phyloP scores from a whole-genome alignment of 2,888 invertebrate genomes.

The Busseola fusca region DNA sequence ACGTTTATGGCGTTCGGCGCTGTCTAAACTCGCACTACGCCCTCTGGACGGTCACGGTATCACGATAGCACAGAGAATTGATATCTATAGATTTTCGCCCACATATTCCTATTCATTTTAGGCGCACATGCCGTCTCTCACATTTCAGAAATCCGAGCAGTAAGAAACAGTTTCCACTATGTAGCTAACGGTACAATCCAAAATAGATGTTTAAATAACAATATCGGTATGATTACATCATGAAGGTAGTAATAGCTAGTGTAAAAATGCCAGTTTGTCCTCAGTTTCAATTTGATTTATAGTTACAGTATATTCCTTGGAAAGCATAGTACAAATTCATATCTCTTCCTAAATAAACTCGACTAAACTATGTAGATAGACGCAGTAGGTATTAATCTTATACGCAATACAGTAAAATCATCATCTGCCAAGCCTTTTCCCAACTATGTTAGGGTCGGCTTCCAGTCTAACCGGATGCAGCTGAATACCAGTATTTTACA shows the following conservation, averaged over 20 bases:
- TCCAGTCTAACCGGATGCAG: too few relatives aligned
- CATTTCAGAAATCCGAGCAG: not conserved
- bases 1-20: too few relatives aligned
- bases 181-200: not conserved
- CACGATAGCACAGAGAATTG: not conserved
- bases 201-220: slow-evolving; percentile 16
- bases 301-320: too few relatives aligned
- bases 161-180: not conserved
- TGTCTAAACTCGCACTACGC: too few relatives aligned
- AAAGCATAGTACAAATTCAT: not conserved
- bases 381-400: too few relatives aligned
- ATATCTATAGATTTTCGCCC: too few relatives aligned
- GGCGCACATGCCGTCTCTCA: too few relatives aligned
- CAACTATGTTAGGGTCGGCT: too few relatives aligned
- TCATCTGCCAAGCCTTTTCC: too few relatives aligned
- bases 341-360: not conserved
- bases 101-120: too few relatives aligned
- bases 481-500: too few relatives aligned
- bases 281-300: not conserved
- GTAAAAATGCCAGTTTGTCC: slow-evolving; percentile 11
- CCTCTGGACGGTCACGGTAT: not conserved
- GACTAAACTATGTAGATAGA: not conserved
- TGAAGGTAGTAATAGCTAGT: not conserved
- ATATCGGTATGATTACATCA: not conserved
- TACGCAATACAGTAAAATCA: not conserved